Evolutionary conservation across 2,888 invertebrate species (phyloP), one percentile per base, ranked within the genome.

Genomic region (Sphinx pinastri): DNA sequence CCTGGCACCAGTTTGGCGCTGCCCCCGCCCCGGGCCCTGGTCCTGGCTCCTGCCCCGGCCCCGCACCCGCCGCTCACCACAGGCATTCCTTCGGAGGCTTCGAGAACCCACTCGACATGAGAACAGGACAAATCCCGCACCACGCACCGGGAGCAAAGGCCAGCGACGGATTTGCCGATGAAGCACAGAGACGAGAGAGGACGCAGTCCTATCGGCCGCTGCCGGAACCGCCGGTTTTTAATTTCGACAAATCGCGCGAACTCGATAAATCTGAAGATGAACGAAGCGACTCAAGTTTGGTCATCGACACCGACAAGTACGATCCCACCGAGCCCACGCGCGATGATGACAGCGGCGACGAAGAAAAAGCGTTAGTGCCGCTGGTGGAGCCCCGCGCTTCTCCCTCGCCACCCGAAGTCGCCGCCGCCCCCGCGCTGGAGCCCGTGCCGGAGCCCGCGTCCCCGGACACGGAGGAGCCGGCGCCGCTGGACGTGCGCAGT

Each of bases 241-340:
- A 86, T 72, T 87, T 90, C 77, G 80, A 89, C 74, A 82, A 88
- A 79, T 72, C 81, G 1, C 76, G 81, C 1, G 95, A 95, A 52
- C 71, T 81, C 0, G 88, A 90, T 10, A 85, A 84, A 63, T 91
- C 92, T 0, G 95, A 95, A 74, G 95, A 94, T 71, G 95, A 95
- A 71, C 90, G 88, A 68, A 95, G 95, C 78, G 95, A 95, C 77
- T 85, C 93, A 0, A 95, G 94, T 66, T 90, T 96, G 78, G 94
- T 95, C 51, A 95, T 95, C 59, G 96, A 95, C 79, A 91, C 93
- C 0, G 95, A 95, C 60, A 94, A 94, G 76, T 95, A 95, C 79
- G 95, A 95, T 76, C 95, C 95, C 12, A 95, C 93, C 11, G 94
- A 95, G 73, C 94, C 95, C 16, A 95, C 94, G 0, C 79, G 85